These are phyloP conservation scores for Ispidina picta DNA, from an alignment of 2,797 vertebrate species.

Conservation along the genomic window DNA sequence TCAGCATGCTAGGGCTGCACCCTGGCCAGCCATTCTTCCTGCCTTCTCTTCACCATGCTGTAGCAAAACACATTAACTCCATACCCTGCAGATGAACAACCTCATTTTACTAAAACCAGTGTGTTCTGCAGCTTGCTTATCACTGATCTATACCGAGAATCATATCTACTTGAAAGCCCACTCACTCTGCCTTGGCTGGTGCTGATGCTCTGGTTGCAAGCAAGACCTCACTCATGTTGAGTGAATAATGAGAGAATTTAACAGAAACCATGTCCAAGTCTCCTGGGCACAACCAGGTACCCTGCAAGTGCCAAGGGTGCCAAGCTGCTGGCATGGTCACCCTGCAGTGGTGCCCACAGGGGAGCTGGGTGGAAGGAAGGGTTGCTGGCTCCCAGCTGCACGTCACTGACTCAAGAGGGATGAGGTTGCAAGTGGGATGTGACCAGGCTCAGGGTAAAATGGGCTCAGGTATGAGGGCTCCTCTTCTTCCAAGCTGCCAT, in stretches of 20 bases:
- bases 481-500: conserved; percentile 34
- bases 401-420: not conserved
- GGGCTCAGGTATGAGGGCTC: conserved; percentile 15
- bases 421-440: conserved; percentile 53
- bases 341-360: rapidly evolving
- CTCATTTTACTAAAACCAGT: not conserved
- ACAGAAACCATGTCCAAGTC: not conserved
- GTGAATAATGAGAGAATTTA: not conserved
- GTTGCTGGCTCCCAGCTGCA: not conserved
- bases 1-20: not conserved
- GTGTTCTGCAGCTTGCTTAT: not conserved
- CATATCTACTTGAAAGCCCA: not conserved
- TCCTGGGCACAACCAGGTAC: not conserved
- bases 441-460: conserved; percentile 42
- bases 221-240: rapidly evolving
- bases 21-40: not conserved
- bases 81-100: not conserved
- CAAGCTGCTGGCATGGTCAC: not conserved
- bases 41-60: not conserved
- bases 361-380: not conserved
- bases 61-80: not conserved
- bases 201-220: not conserved
- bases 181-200: not conserved
- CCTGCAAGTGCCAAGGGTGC: not conserved
- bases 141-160: not conserved